phyloP scores from a whole-genome alignment of 2,888 invertebrate species.

The Strigamia crassipes region DNA sequence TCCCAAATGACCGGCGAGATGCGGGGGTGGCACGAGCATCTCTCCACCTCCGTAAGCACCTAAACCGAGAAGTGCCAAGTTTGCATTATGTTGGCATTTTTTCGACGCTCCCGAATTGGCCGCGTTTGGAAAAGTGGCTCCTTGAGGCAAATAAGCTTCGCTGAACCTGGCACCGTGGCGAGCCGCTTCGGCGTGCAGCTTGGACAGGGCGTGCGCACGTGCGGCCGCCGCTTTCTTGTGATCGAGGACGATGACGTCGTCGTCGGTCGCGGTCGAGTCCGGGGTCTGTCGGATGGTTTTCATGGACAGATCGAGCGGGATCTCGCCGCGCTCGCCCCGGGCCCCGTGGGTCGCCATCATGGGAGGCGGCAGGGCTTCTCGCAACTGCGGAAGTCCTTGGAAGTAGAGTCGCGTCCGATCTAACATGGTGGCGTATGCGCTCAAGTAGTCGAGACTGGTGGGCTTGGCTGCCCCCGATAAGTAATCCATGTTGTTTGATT shows the following conservation, averaged over 20 bases:
- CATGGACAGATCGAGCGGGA: slow-evolving; percentile 84
- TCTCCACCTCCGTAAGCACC: slow-evolving; percentile 26
- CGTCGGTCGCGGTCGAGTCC: slow-evolving; percentile 71
- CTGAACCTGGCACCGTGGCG: slow-evolving; percentile 41
- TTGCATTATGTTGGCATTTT: slow-evolving; percentile 34
- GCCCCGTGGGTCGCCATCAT: not conserved
- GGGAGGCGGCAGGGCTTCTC: not conserved
- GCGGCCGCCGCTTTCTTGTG: slow-evolving; percentile 51
- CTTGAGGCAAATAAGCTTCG: slow-evolving; percentile 55
- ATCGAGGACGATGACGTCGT: slow-evolving; percentile 52
- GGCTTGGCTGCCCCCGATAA: slow-evolving; percentile 44
- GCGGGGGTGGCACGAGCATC: not conserved
- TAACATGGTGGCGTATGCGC: slow-evolving; percentile 47
- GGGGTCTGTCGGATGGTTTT: slow-evolving; percentile 87
- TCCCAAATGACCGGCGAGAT: slow-evolving; percentile 35
- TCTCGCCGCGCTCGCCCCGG: slow-evolving; percentile 68
- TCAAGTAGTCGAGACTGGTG: slow-evolving; percentile 48
- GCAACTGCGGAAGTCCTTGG: slow-evolving; percentile 44
- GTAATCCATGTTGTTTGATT: slow-evolving; percentile 46
- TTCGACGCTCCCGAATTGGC: not conserved
- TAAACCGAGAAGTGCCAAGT: slow-evolving; percentile 29
- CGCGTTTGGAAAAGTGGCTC: slow-evolving; percentile 43
- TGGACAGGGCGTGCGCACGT: slow-evolving; percentile 45
- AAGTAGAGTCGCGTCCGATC: slow-evolving; percentile 50
- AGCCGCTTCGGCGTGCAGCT: slow-evolving; percentile 47